phyloP scores from a whole-genome alignment of 1,140 invertebrate species.

The Oryzaephilus surinamensis region DNA sequence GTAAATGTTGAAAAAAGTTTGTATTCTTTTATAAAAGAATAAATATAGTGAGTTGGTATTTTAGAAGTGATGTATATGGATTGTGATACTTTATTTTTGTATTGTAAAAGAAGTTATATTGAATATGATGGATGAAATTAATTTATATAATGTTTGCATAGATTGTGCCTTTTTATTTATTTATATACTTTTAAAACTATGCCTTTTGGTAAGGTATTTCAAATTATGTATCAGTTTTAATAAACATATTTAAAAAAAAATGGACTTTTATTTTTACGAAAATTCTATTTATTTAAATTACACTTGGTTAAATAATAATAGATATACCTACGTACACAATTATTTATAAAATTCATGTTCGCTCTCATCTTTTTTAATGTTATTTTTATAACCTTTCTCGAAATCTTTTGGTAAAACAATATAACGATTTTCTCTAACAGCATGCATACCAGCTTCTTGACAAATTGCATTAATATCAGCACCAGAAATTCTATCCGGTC shows the following conservation, averaged over 20 bases:
- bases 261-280: no score
- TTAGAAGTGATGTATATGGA: conserved; percentile 13
- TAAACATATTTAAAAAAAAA: background rate
- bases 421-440: conserved; percentile 96
- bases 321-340: conserved; percentile 29
- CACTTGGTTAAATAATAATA: no score
- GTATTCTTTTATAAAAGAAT: no score
- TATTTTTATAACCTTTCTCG: conserved; percentile 99
- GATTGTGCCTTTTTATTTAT: conserved; percentile 32
- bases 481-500: conserved; percentile 96
- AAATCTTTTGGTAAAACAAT: conserved; percentile 98
- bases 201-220: conserved; percentile 17
- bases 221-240: background rate
- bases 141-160: conserved; percentile 26
- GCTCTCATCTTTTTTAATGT: conserved; percentile 98
- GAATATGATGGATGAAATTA: conserved; percentile 7
- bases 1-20: no score
- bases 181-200: conserved; percentile 19
- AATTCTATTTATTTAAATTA: no score
- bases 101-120: conserved; percentile 13
- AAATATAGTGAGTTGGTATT: no score
- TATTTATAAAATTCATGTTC: conserved; percentile 99
- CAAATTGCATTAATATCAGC: conserved; percentile 99
- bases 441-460: conserved; percentile 94
- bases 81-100: conserved; percentile 30